Evolutionary conservation across 2,888 invertebrate genomes (phyloP).

Genomic region (Diaprepes abbreviatus): DNA sequence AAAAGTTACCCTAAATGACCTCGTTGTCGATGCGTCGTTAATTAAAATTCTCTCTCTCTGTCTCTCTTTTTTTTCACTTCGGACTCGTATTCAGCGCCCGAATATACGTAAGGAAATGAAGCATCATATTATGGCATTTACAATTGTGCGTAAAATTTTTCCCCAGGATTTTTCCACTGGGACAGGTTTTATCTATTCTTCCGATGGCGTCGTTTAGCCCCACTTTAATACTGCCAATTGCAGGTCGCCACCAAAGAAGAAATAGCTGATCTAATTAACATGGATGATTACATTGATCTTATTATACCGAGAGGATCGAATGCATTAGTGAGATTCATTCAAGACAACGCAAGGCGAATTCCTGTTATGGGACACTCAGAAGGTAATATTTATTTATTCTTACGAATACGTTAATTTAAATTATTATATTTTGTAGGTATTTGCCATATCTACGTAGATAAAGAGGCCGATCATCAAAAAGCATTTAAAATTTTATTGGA

Average conservation of each 20-base stretch:
- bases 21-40: no score
- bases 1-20: no score
- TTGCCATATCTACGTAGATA: conserved; percentile 96
- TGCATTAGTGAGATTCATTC: conserved; percentile 89
- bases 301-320: conserved; percentile 98
- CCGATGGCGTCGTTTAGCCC: no score
- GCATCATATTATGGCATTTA: no score
- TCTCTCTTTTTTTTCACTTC: no score
- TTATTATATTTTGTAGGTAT: conserved; percentile 68
- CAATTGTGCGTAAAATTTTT: no score
- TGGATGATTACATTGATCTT: conserved; percentile 96
- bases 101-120: no score
- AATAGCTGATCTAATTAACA: conserved; percentile 93
- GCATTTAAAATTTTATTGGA: conserved; percentile 91
- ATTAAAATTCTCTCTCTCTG: no score
- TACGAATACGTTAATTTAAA: neutral
- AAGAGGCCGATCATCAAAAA: conserved; percentile 86
- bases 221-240: no score
- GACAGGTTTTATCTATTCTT: no score
- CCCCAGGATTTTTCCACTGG: no score
- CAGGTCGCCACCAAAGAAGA: conserved; percentile 92
- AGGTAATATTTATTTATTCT: conserved; percentile 70
- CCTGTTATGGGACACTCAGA: conserved; percentile 99
- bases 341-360: conserved; percentile 91
- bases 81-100: no score